These are phyloP conservation scores for Myanophis thanlyinensis DNA, from an alignment of 2,113 vertebrate genomes.

Conservation along the genomic window DNA sequence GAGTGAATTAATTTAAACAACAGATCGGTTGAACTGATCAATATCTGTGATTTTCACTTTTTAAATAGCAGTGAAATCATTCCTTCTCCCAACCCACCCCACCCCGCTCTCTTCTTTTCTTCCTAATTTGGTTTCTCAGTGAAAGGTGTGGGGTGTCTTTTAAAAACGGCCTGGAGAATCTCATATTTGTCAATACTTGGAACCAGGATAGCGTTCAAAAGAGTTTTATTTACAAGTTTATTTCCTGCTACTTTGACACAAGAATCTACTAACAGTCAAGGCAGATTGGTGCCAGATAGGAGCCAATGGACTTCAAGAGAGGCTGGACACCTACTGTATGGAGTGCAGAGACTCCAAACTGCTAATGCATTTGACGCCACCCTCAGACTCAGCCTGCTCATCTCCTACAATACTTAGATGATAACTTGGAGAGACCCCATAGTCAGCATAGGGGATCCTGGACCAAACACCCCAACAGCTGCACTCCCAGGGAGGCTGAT, in stretches of 20 bases:
- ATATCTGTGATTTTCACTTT: neutral
- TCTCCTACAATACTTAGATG: neutral
- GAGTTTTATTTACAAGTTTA: neutral
- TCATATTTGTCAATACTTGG: neutral
- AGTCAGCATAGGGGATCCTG: neutral
- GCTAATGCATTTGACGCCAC: neutral
- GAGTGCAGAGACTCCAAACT: neutral
- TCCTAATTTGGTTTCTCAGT: neutral
- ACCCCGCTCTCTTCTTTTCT: neutral
- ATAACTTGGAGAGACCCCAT: neutral
- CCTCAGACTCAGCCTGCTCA: neutral
- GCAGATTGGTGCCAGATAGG: neutral
- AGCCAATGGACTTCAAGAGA: neutral
- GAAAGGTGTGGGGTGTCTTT: neutral
- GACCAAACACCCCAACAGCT: neutral
- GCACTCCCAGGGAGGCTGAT: neutral
- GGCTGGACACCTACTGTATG: neutral
- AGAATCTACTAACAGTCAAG: neutral
- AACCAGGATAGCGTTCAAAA: neutral
- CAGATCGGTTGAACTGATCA: neutral
- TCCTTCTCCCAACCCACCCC: too few species aligned
- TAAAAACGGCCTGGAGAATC: neutral
- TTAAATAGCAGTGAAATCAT: neutral
- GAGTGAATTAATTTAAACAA: neutral
- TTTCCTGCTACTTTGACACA: neutral